Evolutionary conservation across 2,113 vertebrate species (phyloP).

Genomic region (Pygathrix nemaeus): DNA sequence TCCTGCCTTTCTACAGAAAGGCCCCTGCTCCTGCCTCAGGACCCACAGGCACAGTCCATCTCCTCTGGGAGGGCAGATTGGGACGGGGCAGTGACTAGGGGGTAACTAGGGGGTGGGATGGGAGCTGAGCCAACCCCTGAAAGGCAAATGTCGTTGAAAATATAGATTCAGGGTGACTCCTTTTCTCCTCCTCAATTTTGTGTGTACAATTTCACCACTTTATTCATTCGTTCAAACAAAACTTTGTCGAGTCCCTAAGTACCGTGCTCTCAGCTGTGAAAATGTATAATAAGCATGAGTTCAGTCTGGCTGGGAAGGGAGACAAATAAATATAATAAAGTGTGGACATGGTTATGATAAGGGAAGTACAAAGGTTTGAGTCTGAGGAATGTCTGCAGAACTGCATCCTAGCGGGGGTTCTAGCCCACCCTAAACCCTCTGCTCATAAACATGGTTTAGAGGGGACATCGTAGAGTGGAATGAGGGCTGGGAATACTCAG

Average conservation of each 20-base stretch:
- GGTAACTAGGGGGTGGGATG: no score
- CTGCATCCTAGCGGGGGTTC: neutral
- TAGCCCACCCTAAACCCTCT: neutral
- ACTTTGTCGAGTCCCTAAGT: neutral
- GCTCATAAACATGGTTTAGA: neutral
- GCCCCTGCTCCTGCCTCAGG: constrained; percentile 70
- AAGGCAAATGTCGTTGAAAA: neutral
- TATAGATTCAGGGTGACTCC: neutral
- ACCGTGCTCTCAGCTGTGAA: neutral
- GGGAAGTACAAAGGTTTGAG: neutral
- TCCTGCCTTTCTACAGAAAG: constrained; percentile 64
- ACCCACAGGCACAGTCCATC: constrained; percentile 66
- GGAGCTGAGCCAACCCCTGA: neutral
- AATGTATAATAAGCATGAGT: neutral
- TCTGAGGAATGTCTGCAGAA: neutral
- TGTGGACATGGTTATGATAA: neutral
- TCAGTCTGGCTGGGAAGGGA: neutral
- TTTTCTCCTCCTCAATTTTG: neutral
- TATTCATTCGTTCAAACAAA: neutral
- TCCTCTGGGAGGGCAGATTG: neutral
- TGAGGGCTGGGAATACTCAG: neutral
- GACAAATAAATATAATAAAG: neutral
- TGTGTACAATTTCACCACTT: neutral
- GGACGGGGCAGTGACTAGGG: neutral
- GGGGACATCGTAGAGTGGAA: fast-evolving